Evolutionary conservation across 2,113 vertebrate genomes (phyloP).

Genomic region (Rhizomys pruinosus): DNA sequence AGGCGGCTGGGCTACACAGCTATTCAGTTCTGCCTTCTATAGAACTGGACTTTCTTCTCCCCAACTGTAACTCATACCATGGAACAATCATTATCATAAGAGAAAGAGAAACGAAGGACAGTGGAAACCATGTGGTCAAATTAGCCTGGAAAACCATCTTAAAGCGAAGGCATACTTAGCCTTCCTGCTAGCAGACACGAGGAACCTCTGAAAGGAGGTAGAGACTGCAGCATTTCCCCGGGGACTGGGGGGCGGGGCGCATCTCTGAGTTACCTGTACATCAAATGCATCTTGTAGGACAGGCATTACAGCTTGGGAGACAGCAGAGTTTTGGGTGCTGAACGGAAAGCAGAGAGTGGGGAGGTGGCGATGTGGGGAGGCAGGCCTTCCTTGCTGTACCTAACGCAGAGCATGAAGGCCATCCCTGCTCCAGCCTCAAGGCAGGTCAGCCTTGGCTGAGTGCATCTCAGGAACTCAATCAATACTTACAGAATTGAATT

Average conservation of each 20-base stretch:
- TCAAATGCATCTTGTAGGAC: background rate
- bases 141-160: background rate
- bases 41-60: background rate
- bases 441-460: constrained; percentile 30
- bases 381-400: background rate
- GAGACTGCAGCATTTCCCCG: background rate
- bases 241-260: background rate
- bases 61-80: background rate
- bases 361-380: background rate
- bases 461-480: constrained; percentile 41
- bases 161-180: background rate
- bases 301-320: background rate
- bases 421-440: background rate
- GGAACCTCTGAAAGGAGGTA: background rate
- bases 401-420: background rate
- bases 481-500: constrained; percentile 54
- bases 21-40: background rate
- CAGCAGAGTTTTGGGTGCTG: background rate
- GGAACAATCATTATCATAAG: background rate
- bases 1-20: background rate
- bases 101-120: background rate
- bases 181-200: background rate
- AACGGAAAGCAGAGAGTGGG: background rate
- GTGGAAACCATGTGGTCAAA: background rate
- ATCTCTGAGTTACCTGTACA: background rate